Base-by-base conservation (phyloP, 1,140 invertebrate species). In the Platyura marginata region DNA sequence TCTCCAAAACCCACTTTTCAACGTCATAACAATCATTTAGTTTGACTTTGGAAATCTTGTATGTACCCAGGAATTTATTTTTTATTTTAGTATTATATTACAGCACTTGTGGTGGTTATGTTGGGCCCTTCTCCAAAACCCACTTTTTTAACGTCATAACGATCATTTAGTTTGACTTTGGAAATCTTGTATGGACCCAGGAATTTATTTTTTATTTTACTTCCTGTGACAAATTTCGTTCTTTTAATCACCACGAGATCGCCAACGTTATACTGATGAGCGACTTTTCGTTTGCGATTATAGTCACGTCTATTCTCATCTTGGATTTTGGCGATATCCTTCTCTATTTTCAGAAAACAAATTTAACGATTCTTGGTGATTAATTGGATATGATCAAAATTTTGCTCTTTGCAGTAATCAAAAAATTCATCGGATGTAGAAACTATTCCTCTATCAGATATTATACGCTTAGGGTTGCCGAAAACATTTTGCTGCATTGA, bases 51-150 rank as follows among this genome's bases (percentile, higher is more conserved):
- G 39, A 33, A 10, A 56, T 47, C n/a, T 46, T 25, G 40, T 65
- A 64, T 3, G 60, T 57, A n/a, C 58, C 60, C 16, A 64, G 36
- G 42, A 47, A 65, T 33, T 62, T 61, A 13, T 43, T 44, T 19
- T 51, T 46, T 11, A 64, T 19, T 39, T 64, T 64, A 10, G 47
- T 36, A 54, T 55, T 50, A 59, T 55, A 22, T 46, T 48, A 22
- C 53, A 9, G 53, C 55, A 19, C 46, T 50, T 6, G 54, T 53
- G 1, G 48, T 45, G 4, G 54, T 56, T 2, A 3, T 32, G 19
- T 20, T 42, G 1, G 56, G 49, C 3, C 53, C 55, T 38, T 55
- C 51, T 11, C 11, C 15, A 4, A 36, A 2, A 10, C 46, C 46
- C 36, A 41, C 20, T 21, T 44, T 47, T 34, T 44, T n/a, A 6